These are phyloP conservation scores for Aulostomus chinensis DNA, from an alignment of 2,797 vertebrate species.

Conservation along the genomic window DNA sequence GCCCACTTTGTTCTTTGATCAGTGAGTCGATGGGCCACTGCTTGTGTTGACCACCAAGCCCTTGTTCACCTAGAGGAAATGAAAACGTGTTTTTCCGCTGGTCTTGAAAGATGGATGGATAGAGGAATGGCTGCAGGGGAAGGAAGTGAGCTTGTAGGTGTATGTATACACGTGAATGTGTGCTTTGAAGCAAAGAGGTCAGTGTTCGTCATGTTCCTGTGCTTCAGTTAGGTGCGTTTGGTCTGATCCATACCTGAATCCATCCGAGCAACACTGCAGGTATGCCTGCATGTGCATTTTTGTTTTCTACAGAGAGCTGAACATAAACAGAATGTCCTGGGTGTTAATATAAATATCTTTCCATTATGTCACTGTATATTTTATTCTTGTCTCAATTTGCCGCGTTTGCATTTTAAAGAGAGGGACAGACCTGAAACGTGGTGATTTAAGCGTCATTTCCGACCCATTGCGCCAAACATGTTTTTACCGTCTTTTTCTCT, in stretches of 20 bases:
- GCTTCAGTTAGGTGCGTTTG: constrained; percentile 46
- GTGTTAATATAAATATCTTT: constrained; percentile 47
- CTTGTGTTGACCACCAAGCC: constrained; percentile 46
- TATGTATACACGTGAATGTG: constrained; percentile 65
- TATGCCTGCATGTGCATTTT: constrained; percentile 1
- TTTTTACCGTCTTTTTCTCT: constrained; percentile 35
- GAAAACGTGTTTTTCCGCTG: constrained; percentile 63
- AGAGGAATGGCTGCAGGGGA: constrained; percentile 56
- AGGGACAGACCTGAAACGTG: constrained; percentile 64
- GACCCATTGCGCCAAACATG: constrained; percentile 70
- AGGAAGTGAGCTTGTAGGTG: constrained; percentile 68
- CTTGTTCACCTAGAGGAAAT: constrained; percentile 63
- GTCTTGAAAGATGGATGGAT: constrained; percentile 51
- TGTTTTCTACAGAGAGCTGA: background rate
- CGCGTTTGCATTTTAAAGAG: constrained; percentile 66
- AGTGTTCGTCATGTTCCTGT: constrained; percentile 48
- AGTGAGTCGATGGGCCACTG: constrained; percentile 40
- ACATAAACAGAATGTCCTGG: constrained; percentile 36
- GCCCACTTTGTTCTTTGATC: constrained; percentile 61
- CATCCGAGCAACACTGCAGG: constrained; percentile 1
- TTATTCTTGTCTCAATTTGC: constrained; percentile 61
- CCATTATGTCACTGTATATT: constrained; percentile 25
- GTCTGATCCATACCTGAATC: constrained; percentile 53
- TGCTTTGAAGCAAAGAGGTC: constrained; percentile 68
- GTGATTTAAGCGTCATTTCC: constrained; percentile 80